Evolutionary conservation across 2,797 vertebrate species (phyloP).

Genomic region (Sebastes itinus): DNA sequence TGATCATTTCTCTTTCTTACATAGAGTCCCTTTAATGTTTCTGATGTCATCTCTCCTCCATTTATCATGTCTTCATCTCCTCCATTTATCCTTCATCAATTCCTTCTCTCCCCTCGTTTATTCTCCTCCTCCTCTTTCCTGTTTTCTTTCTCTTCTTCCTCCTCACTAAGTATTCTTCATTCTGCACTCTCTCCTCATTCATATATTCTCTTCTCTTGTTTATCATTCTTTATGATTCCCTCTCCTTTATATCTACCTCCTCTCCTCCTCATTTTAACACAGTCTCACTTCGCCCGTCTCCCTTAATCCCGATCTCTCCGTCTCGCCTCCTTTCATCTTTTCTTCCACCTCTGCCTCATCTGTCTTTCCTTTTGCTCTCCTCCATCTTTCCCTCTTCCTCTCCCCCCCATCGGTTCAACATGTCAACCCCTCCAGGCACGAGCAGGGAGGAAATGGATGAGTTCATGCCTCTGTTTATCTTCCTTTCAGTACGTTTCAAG

Average conservation of each 20-base stretch:
- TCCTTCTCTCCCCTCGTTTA: background rate
- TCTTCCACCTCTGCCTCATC: conserved; percentile 42
- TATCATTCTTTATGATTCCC: background rate
- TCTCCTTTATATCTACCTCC: background rate
- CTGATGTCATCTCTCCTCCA: conserved; percentile 3
- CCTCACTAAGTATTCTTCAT: background rate
- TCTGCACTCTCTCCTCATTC: background rate
- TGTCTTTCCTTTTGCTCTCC: conserved; percentile 28
- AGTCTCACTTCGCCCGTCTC: background rate
- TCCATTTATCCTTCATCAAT: background rate
- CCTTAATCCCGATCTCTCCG: conserved; percentile 29
- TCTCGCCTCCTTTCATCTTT: conserved; percentile 48
- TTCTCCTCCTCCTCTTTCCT: background rate
- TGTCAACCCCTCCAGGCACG: conserved; percentile 47
- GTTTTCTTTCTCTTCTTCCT: background rate
- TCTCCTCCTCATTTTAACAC: conserved; percentile 9
- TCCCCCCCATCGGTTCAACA: conserved; percentile 14
- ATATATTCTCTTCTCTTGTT: background rate
- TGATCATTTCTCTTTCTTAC: no score
- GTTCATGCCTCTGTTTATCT: conserved; percentile 60
- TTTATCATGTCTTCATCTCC: background rate
- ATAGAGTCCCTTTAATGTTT: background rate
- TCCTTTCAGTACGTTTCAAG: conserved; percentile 47
- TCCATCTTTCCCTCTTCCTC: conserved; percentile 11
- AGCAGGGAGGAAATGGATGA: conserved; percentile 54